Evolutionary conservation across 2,113 vertebrate genomes (phyloP).

Genomic region (Catharus bicknelli): DNA sequence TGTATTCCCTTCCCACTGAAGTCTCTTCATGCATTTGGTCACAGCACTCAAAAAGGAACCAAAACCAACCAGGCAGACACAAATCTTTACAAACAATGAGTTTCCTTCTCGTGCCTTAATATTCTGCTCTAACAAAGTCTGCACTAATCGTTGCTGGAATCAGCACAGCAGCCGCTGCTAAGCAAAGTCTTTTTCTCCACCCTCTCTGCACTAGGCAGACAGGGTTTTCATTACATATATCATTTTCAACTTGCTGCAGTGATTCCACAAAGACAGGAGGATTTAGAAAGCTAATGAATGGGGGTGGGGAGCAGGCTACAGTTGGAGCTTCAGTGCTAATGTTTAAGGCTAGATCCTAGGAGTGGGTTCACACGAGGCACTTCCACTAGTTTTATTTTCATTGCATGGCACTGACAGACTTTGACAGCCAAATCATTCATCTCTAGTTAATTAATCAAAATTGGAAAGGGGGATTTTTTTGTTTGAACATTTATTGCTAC

Average conservation of each 20-base stretch:
- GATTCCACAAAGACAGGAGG: conserved; percentile 62
- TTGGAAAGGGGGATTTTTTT: background rate
- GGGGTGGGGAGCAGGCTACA: conserved; percentile 18
- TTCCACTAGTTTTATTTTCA: conserved; percentile 48
- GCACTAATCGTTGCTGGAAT: background rate
- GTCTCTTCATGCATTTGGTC: background rate
- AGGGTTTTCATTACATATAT: conserved; percentile 56
- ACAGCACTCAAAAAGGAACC: background rate
- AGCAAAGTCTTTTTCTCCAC: conserved; percentile 20
- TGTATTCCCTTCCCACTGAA: background rate
- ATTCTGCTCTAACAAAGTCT: conserved; percentile 20
- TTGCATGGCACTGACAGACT: conserved; percentile 51
- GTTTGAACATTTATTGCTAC: conserved; percentile 10
- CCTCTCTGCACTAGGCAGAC: conserved; percentile 53
- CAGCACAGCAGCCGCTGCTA: background rate
- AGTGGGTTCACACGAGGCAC: background rate
- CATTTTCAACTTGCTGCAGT: conserved; percentile 53
- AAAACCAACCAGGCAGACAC: background rate
- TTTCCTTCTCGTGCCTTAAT: conserved; percentile 16
- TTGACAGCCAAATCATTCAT: conserved; percentile 63
- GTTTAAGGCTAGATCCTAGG: conserved; percentile 7
- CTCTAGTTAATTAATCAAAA: conserved; percentile 67
- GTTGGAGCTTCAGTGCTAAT: background rate
- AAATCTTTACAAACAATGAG: conserved; percentile 4
- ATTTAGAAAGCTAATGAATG: conserved; percentile 71